phyloP scores from a whole-genome alignment of 1,140 invertebrate genomes.

The Ostrea edulis region DNA sequence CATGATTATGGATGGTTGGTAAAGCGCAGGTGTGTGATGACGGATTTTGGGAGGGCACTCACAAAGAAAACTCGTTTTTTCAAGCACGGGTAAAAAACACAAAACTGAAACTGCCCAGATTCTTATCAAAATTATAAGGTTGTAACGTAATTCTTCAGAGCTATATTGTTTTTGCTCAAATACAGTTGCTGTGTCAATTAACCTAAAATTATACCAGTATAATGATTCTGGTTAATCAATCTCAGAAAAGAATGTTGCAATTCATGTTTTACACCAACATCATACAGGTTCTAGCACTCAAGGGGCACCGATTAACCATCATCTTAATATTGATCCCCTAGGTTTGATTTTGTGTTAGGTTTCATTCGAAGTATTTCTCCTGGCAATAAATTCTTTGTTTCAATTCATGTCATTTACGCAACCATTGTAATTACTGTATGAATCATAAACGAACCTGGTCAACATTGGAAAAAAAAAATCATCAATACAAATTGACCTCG shows the following conservation, averaged over 20 bases:
- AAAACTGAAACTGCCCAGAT: not conserved
- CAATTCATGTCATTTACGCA: not conserved
- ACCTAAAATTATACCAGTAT: not conserved
- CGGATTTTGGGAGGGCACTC: not conserved
- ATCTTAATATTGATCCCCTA: not conserved
- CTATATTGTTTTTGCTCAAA: not conserved
- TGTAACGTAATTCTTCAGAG: not conserved
- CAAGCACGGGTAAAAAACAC: not conserved
- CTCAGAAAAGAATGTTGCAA: not conserved
- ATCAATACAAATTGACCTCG: not conserved
- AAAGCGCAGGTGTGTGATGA: not conserved
- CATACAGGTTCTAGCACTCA: not conserved
- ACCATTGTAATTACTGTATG: not conserved
- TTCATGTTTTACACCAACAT: not conserved
- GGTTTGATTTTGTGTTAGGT: conserved; percentile 27
- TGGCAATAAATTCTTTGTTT: conserved; percentile 17
- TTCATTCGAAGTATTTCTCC: not conserved
- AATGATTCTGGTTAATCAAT: not conserved
- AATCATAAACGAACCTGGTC: not conserved
- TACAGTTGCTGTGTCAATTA: not conserved
- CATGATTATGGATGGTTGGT: conserved; percentile 4
- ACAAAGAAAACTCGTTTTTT: not conserved
- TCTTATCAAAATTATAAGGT: not conserved
- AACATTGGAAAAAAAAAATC: not conserved
- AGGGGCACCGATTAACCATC: not conserved